Conservation (phyloP, 2,888 invertebrate genomes). For the Lepas anatifera region DNA sequence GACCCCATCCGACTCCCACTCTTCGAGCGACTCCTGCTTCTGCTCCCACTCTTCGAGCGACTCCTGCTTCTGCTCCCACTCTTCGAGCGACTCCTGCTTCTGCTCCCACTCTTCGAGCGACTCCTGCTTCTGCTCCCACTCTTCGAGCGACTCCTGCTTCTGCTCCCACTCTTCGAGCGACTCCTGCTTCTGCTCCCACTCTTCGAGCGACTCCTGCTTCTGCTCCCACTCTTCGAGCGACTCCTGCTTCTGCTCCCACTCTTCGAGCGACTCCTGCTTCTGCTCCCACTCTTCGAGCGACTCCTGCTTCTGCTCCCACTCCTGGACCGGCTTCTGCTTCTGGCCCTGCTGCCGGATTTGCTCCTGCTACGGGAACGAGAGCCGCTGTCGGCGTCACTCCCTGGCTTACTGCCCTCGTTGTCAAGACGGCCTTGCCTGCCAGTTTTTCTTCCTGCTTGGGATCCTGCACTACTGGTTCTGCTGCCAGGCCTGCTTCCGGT, state of each 20-base stretch:
- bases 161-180: conserved; percentile 12
- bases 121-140: background rate
- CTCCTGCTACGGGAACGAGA: conserved; percentile 1
- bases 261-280: background rate
- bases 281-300: background rate
- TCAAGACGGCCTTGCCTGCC: background rate
- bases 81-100: conserved; percentile 10
- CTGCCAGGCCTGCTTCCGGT: conserved; percentile 12
- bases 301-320: conserved; percentile 19
- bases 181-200: conserved; percentile 12
- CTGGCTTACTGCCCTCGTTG: conserved; percentile 13
- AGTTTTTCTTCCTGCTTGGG: background rate
- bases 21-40: background rate
- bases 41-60: background rate
- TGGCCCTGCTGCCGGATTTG: conserved; percentile 12
- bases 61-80: conserved; percentile 14
- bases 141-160: conserved; percentile 14
- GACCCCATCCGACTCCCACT: conserved; percentile 4
- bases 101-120: background rate
- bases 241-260: background rate
- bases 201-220: conserved; percentile 2
- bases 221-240: conserved; percentile 1
- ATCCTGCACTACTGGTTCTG: background rate
- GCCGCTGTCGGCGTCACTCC: conserved; percentile 7
- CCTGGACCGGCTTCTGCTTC: conserved; percentile 13